phyloP scores from a whole-genome alignment of 2,888 invertebrate genomes.

The Meiosimyza platycephala region DNA sequence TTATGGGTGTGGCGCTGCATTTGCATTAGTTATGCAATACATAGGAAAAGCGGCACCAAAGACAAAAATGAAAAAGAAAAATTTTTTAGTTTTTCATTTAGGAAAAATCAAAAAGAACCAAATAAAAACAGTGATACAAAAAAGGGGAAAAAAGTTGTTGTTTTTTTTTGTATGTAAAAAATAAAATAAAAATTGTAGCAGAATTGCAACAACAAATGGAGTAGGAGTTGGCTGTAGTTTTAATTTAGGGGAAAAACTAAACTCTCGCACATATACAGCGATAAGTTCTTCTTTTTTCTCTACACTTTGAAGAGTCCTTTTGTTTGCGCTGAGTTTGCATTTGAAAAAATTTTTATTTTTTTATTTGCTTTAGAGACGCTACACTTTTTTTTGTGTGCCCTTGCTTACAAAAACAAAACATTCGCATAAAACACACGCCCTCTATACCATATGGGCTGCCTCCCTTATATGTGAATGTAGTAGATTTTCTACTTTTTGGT shows the following conservation, averaged over 20 bases:
- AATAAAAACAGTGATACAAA: background rate
- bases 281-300: constrained; percentile 27
- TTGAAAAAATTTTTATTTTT: constrained; percentile 18
- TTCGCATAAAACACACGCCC: constrained; percentile 52
- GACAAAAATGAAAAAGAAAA: background rate
- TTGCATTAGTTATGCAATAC: constrained; percentile 32
- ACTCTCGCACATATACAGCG: background rate
- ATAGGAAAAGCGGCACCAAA: background rate
- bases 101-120: background rate
- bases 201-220: no score
- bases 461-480: constrained; percentile 18
- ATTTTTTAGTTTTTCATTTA: background rate
- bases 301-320: background rate
- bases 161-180: background rate
- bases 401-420: constrained; percentile 31
- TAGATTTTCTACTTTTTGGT: background rate
- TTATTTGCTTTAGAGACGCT: background rate
- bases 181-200: background rate
- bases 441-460: constrained; percentile 41
- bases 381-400: constrained; percentile 40
- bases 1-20: constrained; percentile 61
- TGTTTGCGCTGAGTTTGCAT: constrained; percentile 16
- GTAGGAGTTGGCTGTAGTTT: no score
- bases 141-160: background rate
- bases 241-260: background rate